Conservation (phyloP, 1,140 invertebrate genomes). For the Dendroctonus valens region DNA sequence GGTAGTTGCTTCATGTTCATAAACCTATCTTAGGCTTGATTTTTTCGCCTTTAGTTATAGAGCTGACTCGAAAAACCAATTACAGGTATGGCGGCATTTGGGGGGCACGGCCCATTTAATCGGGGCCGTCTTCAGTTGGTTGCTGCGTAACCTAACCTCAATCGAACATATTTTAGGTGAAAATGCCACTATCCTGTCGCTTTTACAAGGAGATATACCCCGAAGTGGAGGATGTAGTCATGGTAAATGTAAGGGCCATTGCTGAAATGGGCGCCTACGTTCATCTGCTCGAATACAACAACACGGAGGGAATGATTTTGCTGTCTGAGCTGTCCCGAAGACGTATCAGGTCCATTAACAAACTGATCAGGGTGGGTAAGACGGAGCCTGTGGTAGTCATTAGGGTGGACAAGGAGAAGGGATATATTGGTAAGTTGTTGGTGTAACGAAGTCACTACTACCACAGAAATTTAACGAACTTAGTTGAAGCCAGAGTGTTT, state of each 20-base stretch:
- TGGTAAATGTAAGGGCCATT: slow-evolving; percentile 98
- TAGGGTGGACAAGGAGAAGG: slow-evolving; percentile 99
- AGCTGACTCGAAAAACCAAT: too few species aligned
- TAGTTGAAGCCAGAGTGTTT: too few species aligned
- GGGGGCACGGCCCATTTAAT: too few species aligned
- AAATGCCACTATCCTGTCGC: slow-evolving; percentile 94
- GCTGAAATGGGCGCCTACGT: slow-evolving; percentile 99
- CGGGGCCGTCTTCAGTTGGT: too few species aligned
- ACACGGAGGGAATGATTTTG: slow-evolving; percentile 97
- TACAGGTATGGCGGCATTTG: too few species aligned
- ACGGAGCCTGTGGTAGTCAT: slow-evolving; percentile 99
- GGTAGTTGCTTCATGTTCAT: too few species aligned
- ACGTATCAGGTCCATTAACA: slow-evolving; percentile 99
- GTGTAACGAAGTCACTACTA: too few species aligned
- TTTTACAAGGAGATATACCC: slow-evolving; percentile 98
- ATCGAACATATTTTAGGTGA: slow-evolving; percentile 40
- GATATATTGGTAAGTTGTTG: slow-evolving; percentile 72
- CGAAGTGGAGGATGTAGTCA: slow-evolving; percentile 98
- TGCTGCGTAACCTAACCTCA: slow-evolving; percentile 24
- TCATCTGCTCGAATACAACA: slow-evolving; percentile 96
- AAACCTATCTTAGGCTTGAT: too few species aligned
- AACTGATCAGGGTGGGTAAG: slow-evolving; percentile 97
- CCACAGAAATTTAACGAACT: too few species aligned
- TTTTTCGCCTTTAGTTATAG: too few species aligned
- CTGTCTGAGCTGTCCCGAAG: slow-evolving; percentile 95